Evolutionary conservation across 2,888 invertebrate species (phyloP).

Genomic region (Spodoptera exigua): DNA sequence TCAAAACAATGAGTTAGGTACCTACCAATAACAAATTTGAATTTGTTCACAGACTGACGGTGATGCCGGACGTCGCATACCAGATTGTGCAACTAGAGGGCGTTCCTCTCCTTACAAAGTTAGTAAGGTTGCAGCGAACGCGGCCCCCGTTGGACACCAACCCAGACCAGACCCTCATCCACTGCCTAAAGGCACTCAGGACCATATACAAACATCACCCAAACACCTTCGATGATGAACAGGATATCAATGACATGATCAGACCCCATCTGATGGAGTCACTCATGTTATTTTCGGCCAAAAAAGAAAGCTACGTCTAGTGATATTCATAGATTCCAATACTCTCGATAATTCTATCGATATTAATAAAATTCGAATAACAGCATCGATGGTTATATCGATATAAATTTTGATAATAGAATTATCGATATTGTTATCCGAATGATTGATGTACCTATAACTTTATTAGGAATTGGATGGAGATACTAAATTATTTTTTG

Average conservation of each 20-base stretch:
- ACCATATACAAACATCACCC: constrained; percentile 84
- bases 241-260: constrained; percentile 93
- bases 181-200: constrained; percentile 83
- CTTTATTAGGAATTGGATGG: too few species aligned
- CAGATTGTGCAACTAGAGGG: constrained; percentile 93
- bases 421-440: background rate
- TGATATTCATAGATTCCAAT: background rate
- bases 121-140: constrained; percentile 90
- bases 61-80: constrained; percentile 91
- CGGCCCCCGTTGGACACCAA: constrained; percentile 75
- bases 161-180: constrained; percentile 83
- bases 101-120: constrained; percentile 90
- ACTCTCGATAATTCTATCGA: background rate
- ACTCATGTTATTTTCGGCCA: constrained; percentile 93
- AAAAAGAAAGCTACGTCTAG: constrained; percentile 92
- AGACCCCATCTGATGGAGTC: constrained; percentile 94
- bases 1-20: too few species aligned
- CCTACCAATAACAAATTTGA: constrained; percentile 1
- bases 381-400: too few species aligned
- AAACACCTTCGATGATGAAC: constrained; percentile 77
- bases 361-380: background rate
- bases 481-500: too few species aligned
- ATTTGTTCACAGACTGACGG: constrained; percentile 88
- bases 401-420: too few species aligned
- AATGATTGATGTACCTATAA: too few species aligned